These are phyloP conservation scores for Austrofundulus limnaeus DNA, from an alignment of 2,113 vertebrate species.

Conservation along the genomic window DNA sequence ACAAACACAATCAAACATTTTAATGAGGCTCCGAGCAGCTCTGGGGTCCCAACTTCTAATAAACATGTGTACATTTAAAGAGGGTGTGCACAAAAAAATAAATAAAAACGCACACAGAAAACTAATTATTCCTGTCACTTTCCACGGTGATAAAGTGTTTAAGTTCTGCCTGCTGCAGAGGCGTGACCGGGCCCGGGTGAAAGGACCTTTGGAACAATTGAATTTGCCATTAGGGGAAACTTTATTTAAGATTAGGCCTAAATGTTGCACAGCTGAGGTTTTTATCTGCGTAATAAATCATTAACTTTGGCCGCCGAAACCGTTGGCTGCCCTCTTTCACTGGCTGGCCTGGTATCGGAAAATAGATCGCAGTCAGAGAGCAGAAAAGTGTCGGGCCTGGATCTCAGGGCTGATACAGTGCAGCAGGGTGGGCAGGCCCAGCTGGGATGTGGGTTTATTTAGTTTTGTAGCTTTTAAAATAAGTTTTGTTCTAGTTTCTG, in stretches of 20 bases:
- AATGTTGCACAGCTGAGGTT: constrained; percentile 22
- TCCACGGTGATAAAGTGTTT: constrained; percentile 42
- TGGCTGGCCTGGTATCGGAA: constrained; percentile 20
- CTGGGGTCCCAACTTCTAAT: constrained; percentile 48
- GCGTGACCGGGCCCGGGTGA: constrained; percentile 20
- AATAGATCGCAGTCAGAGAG: constrained; percentile 31
- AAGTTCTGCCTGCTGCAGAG: constrained; percentile 35
- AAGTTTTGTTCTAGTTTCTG: background rate
- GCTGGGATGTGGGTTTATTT: no score
- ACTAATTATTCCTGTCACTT: constrained; percentile 40
- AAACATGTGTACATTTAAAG: constrained; percentile 54
- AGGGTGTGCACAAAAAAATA: constrained; percentile 21
- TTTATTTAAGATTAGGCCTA: constrained; percentile 49
- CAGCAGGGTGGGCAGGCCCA: constrained; percentile 25
- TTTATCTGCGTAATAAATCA: constrained; percentile 60
- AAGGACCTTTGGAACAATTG: constrained; percentile 60
- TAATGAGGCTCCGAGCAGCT: constrained; percentile 53
- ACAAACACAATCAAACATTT: constrained; percentile 56
- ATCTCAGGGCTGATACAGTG: constrained; percentile 40
- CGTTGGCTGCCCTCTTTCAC: constrained; percentile 30
- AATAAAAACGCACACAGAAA: constrained; percentile 4
- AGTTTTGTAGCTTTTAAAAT: no score
- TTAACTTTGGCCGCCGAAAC: constrained; percentile 23
- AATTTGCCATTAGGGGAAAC: constrained; percentile 59
- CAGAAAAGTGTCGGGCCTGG: constrained; percentile 40